phyloP scores from a whole-genome alignment of 2,797 vertebrate species.

The Notamacropus eugenii region DNA sequence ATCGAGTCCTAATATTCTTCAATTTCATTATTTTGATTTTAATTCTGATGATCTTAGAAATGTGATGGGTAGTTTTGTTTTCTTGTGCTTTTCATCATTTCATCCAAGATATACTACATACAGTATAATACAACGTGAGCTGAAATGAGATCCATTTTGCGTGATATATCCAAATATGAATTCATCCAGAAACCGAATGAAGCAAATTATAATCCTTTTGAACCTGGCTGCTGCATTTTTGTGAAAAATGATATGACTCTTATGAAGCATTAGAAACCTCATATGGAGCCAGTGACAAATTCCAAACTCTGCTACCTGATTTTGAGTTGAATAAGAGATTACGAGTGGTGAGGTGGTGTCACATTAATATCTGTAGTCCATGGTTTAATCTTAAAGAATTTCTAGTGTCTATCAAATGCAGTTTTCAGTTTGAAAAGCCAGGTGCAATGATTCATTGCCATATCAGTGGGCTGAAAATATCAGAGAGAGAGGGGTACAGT shows the following conservation, averaged over 20 bases:
- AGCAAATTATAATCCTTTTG: not conserved
- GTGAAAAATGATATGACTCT: not conserved
- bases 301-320: not conserved
- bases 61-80: not conserved
- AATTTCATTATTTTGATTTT: not conserved
- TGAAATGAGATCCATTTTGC: slow-evolving; percentile 14
- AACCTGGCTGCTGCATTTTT: not conserved
- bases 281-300: not conserved
- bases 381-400: not conserved
- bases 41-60: not conserved
- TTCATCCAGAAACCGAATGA: not conserved
- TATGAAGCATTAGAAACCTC: not conserved
- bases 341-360: not conserved
- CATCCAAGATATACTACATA: not conserved
- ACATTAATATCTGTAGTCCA: not conserved
- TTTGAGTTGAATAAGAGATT: not conserved
- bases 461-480: not conserved
- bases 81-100: not conserved
- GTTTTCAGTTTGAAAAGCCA: slow-evolving; percentile 8
- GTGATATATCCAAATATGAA: not conserved
- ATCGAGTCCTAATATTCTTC: not conserved
- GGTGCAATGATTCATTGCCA: not conserved
- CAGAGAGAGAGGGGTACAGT: not conserved
- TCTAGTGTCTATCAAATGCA: slow-evolving; percentile 2
- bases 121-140: not conserved